These are phyloP conservation scores for Onychostoma macrolepis DNA, from an alignment of 2,113 vertebrate species.

Conservation along the genomic window DNA sequence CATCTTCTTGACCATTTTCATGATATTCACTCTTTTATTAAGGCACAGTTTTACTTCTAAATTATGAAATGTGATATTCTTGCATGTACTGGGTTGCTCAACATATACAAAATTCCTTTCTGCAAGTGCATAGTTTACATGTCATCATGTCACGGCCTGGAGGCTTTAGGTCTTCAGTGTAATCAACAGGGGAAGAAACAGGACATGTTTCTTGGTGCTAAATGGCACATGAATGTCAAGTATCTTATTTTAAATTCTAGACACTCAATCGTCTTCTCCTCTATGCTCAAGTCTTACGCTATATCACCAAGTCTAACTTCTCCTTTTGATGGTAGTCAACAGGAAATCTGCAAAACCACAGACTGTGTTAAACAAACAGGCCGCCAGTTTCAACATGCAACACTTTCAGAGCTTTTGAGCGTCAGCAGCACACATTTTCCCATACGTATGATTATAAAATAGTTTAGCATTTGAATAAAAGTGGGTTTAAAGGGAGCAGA, in stretches of 20 bases:
- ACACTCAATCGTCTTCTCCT: not conserved
- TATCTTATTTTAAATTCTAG: not conserved
- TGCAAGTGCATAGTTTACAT: constrained; percentile 15
- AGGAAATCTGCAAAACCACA: constrained; percentile 82
- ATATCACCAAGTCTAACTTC: constrained; percentile 68
- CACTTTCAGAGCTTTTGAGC: constrained; percentile 47
- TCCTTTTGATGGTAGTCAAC: constrained; percentile 76
- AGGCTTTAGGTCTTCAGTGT: not conserved
- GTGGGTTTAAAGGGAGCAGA: not conserved
- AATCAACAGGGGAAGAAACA: not conserved
- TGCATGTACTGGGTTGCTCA: not conserved
- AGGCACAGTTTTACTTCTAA: not conserved
- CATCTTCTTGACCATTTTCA: not conserved
- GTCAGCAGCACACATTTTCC: constrained; percentile 54
- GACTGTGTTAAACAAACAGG: constrained; percentile 64
- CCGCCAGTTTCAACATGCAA: constrained; percentile 76
- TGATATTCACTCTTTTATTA: not conserved
- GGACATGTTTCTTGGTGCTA: not conserved
- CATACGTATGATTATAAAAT: not conserved
- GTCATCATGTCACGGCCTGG: not conserved
- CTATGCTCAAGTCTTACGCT: constrained; percentile 37
- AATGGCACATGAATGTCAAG: not conserved
- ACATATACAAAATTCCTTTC: not conserved
- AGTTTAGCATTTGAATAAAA: constrained; percentile 4
- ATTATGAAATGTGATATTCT: not conserved